phyloP scores from a whole-genome alignment of 35 echinoderm and acorn worm species.

The Ophiothrix spiculata region DNA sequence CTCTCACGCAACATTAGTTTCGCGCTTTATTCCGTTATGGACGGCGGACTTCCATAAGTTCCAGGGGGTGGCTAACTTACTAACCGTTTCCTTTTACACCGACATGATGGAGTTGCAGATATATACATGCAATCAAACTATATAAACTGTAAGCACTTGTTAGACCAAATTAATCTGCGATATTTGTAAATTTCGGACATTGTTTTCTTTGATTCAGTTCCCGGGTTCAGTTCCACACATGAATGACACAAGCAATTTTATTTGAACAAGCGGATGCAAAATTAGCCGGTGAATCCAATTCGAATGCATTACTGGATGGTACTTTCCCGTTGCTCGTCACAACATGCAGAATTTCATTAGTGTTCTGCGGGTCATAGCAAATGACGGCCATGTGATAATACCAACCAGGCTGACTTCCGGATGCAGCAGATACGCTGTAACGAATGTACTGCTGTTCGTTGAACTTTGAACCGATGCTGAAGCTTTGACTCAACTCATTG shows the following conservation, averaged over 20 bases:
- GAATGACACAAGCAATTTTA: background rate
- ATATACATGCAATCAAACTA: no score
- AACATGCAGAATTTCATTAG: background rate
- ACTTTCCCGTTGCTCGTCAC: background rate
- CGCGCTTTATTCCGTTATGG: no score
- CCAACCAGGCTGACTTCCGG: background rate
- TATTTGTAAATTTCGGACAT: no score
- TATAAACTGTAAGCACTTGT: no score
- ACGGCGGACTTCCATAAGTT: no score
- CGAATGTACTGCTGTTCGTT: background rate
- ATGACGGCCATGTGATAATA: background rate
- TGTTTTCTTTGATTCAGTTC: no score
- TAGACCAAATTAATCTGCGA: no score
- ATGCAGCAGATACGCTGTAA: background rate
- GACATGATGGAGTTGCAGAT: no score
- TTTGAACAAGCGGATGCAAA: background rate
- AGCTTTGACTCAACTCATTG: background rate
- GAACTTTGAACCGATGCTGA: background rate
- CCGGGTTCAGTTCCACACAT: background rate
- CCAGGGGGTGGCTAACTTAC: no score
- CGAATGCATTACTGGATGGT: background rate
- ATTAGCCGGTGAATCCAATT: background rate
- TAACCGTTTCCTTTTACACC: no score
- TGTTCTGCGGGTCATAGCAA: background rate
- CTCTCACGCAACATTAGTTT: no score